Evolutionary conservation across 2,888 invertebrate species (phyloP).

Genomic region (Hypomecis punctinalis): DNA sequence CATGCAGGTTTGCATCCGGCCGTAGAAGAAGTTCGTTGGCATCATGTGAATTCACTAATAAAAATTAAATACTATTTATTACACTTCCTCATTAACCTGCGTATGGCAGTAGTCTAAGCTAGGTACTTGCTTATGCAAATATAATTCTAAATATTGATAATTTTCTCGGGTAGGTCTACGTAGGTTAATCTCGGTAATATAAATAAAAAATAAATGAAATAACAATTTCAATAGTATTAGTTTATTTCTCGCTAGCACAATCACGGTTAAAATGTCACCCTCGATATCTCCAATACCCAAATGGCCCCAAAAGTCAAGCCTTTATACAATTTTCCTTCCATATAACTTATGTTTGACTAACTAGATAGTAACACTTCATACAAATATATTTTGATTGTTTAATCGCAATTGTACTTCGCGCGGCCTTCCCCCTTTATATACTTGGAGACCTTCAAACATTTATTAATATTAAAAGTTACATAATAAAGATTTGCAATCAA

Average conservation of each 20-base stretch:
- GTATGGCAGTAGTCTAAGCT: too few relatives aligned
- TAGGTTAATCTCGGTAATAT: too few relatives aligned
- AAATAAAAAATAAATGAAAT: conserved; percentile 1
- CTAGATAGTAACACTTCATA: conserved; percentile 21
- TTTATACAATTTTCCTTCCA: conserved; percentile 11
- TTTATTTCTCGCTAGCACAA: conserved; percentile 41
- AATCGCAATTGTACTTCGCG: conserved; percentile 34
- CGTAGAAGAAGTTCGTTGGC: too few relatives aligned
- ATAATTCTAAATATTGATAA: too few relatives aligned
- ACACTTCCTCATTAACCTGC: too few relatives aligned
- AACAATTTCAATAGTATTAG: conserved; percentile 24
- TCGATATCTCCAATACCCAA: conserved; percentile 14
- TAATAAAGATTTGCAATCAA: conserved; percentile 16
- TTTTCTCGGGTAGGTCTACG: too few relatives aligned
- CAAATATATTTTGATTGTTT: conserved; percentile 20
- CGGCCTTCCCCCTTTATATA: conserved; percentile 22
- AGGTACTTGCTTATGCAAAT: too few relatives aligned
- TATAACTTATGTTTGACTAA: conserved; percentile 7
- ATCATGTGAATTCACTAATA: too few relatives aligned
- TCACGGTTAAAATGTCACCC: conserved; percentile 37
- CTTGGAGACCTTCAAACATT: conserved; percentile 23
- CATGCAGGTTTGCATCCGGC: too few relatives aligned
- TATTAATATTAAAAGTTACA: conserved; percentile 21
- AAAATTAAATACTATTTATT: too few relatives aligned
- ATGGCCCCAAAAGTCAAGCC: conserved; percentile 28